Base-by-base conservation (phyloP, 2,888 invertebrate genomes). In the Drymonia ruficornis region DNA sequence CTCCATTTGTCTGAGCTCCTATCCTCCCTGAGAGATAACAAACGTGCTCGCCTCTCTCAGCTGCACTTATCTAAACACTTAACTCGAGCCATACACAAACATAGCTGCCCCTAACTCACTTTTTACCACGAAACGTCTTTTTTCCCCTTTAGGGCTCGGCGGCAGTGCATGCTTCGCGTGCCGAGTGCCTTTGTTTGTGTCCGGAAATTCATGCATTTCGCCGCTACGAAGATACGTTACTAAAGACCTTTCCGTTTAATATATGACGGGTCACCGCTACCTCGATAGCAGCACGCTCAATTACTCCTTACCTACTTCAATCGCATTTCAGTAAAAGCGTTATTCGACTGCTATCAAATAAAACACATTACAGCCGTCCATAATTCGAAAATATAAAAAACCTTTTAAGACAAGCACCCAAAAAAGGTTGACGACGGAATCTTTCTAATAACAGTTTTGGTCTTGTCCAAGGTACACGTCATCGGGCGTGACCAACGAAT, bases 391-490 rank as follows among this genome's bases (percentile, higher is more conserved):
- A 64, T 71, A 77, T 78, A 76, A 81, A 81, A 84, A 86, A 82
- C 82, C 81, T 83, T 84, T 84, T 84, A 85, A 80, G 87, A 86
- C 87, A 81, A 87, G 86, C 78, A 81, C 83, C 83, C 73, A 70
- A 80, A 80, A 78, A 81, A 74, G 80, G 78, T 80, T 74, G 77
- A 80, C 80, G 80, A 84, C 79, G 79, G 82, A 84, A 80, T 82
- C 80, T 83, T 89, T 91, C 89, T 91, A 91, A 91, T 91, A 89
- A 90, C 80, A 87, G 87, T 91, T 92, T 92, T 91, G 91, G 91
- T 92, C 86, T 91, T 92, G 92, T 92, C 92, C 91, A 92, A 92
- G 92, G 92, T 91, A 92, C 91, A 91, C 90, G 91, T 91, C 92
- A 91, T 79, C 91, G 85, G 90, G 90, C 91, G 89, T 91, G 89